These are phyloP conservation scores for Acanthiza pusilla DNA, from an alignment of 2,797 vertebrate species.

Conservation along the genomic window DNA sequence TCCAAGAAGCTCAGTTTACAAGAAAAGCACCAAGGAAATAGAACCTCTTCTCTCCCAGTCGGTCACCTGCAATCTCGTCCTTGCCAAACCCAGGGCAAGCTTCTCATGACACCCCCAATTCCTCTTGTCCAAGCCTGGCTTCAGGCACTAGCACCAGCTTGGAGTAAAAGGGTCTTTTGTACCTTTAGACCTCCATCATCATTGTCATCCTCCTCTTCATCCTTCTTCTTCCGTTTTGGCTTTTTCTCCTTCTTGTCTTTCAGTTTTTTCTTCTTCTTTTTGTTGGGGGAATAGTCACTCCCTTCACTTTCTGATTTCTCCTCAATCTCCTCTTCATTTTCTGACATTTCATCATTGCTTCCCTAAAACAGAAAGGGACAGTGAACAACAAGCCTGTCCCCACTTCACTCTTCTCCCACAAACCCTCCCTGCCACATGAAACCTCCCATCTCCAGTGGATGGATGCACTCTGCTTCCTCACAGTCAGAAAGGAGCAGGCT, in stretches of 20 bases:
- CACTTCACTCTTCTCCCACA: background rate
- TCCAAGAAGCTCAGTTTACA: background rate
- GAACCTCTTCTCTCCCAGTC: background rate
- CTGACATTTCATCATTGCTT: slow-evolving; percentile 84
- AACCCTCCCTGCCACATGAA: background rate
- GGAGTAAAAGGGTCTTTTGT: background rate
- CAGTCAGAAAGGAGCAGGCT: background rate
- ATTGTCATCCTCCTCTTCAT: slow-evolving; percentile 85
- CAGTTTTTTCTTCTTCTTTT: slow-evolving; percentile 96
- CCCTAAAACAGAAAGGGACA: slow-evolving; percentile 48
- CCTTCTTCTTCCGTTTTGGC: slow-evolving; percentile 87
- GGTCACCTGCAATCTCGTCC: background rate
- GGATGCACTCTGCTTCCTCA: background rate
- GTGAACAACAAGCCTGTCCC: background rate
- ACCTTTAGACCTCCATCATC: slow-evolving; percentile 79
- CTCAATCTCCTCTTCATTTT: slow-evolving; percentile 82
- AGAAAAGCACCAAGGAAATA: background rate
- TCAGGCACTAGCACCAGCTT: background rate
- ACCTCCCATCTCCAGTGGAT: background rate
- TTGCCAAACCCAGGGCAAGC: background rate
- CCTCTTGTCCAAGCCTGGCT: background rate
- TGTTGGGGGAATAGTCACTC: slow-evolving; percentile 88
- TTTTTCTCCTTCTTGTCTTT: slow-evolving; percentile 96
- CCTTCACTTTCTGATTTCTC: slow-evolving; percentile 91
- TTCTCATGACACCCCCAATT: background rate